Evolutionary conservation across 1,140 invertebrate species (phyloP), one percentile per base, ranked within the genome.

Genomic region (Ceratosolen fusciceps): DNA sequence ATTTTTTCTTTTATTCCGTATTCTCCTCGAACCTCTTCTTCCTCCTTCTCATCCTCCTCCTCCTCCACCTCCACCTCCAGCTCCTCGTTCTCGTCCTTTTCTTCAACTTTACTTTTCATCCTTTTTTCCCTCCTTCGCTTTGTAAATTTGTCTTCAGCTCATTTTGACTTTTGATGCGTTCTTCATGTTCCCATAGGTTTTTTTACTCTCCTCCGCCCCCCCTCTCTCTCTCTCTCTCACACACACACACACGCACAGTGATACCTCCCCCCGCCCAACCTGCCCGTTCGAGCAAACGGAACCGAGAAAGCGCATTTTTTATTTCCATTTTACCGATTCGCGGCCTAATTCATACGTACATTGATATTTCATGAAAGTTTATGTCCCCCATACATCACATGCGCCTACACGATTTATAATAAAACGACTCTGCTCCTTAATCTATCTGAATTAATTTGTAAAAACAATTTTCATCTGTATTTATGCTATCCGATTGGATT

Each of bases 1-100:
- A n/a, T 70, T 68, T 47, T 54, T 56, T 26, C 31, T 77, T 77
- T 71, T 26, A 16, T 68, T 54, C 24, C 29, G 7, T 54, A 56
- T 31, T 67, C 39, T 54, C 49, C 29, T 52, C 43, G 24, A 52
- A 26, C 24, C 58, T 52, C 21, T 29, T 54, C 43, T n/a, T 2
- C 70, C 14, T n/a, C 0, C 26, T 39, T 1, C 58, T 58, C 34
- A 24, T 58, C 7, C 39, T 39, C 26, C 31, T 10, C 34, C 0
- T 39, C n/a, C n/a, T n/a, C n/a, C n/a, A n/a, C n/a, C n/a, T n/a
- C n/a, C 16, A 21, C 43, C 24, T 52, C 47, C 24, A 26, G 19
- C 52, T 2, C 70, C 14, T n/a, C 0, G 24, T 39, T 1, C 58
- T 58, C 34, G 10, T 58, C 7, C 39, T 39, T 39, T 49, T 10